Evolutionary conservation across 2,113 vertebrate species (phyloP).

Genomic region (Tringa solitaria): DNA sequence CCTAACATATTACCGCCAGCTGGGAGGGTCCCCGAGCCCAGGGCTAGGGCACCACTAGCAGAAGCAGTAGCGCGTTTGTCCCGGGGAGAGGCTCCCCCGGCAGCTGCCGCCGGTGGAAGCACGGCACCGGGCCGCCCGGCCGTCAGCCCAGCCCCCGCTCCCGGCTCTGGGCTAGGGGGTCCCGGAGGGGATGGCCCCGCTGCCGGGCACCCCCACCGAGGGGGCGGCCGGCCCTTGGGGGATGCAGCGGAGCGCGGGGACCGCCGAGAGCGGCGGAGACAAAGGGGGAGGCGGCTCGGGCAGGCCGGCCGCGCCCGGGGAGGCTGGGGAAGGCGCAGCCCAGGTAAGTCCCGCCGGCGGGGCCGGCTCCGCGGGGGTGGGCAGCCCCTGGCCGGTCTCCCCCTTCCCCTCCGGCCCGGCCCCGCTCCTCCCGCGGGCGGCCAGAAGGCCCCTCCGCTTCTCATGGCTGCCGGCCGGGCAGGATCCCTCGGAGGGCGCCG

Average conservation of each 20-base stretch:
- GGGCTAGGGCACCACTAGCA: neutral
- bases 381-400: neutral
- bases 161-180: neutral
- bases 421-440: neutral
- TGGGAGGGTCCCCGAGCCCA: neutral
- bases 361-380: neutral
- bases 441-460: neutral
- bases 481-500: neutral
- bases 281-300: neutral
- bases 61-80: neutral
- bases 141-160: neutral
- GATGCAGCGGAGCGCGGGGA: neutral
- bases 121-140: neutral
- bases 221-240: neutral
- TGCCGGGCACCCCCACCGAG: neutral
- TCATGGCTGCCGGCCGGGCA: neutral
- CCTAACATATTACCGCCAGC: neutral
- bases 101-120: neutral
- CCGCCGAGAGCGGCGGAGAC: neutral
- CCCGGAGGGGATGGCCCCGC: neutral
- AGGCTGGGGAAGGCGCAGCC: neutral
- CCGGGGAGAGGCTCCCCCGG: neutral
- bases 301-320: neutral
- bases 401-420: neutral
- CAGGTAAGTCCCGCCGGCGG: neutral